Conservation (phyloP, 2,797 vertebrate species). For the Peromyscus attwateri region DNA sequence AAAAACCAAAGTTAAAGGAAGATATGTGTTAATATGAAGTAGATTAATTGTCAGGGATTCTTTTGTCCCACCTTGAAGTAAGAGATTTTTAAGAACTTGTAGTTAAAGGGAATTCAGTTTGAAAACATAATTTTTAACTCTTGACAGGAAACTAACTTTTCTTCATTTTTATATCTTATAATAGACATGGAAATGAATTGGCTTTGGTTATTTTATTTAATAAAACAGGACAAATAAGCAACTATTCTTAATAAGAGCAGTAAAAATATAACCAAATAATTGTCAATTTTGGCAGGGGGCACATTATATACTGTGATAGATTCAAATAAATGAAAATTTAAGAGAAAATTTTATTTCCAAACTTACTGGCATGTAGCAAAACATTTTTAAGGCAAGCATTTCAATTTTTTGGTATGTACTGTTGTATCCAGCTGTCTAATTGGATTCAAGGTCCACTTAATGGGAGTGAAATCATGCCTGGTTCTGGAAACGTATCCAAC, state of each 20-base stretch:
- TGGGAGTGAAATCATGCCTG: neutral
- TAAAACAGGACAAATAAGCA: neutral
- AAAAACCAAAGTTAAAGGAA: neutral
- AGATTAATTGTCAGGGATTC: neutral
- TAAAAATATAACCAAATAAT: neutral
- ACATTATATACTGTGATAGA: conserved; percentile 25
- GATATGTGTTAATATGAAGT: neutral
- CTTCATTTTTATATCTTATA: neutral
- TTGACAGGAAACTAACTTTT: neutral
- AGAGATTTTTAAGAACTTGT: neutral
- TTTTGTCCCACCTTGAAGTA: neutral
- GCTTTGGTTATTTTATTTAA: neutral
- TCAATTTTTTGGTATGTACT: neutral
- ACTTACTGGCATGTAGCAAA: neutral
- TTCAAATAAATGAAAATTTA: neutral
- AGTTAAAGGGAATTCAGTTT: neutral
- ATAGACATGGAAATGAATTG: neutral
- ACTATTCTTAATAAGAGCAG: neutral
- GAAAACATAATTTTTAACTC: neutral
- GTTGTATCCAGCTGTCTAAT: neutral
- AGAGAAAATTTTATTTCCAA: conserved; percentile 18
- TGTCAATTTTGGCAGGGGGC: neutral
- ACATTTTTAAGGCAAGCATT: neutral
- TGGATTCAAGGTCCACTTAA: neutral
- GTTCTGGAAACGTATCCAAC: neutral